Conservation (phyloP, 2,797 vertebrate species). For the Clarias laeviceps region DNA sequence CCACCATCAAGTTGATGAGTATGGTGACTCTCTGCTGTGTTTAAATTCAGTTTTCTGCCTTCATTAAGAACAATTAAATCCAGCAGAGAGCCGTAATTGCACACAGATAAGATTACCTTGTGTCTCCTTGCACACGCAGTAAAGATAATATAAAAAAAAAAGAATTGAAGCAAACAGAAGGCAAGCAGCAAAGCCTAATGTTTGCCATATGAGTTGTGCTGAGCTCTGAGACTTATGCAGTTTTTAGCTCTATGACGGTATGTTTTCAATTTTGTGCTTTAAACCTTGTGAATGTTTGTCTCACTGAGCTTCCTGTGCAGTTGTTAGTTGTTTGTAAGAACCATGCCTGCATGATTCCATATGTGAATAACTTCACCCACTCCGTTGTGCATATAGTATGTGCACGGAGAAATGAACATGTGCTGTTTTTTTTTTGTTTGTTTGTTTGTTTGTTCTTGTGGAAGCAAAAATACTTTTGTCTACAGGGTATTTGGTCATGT, state of each 20-base stretch:
- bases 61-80: slow-evolving; percentile 55
- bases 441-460: not conserved
- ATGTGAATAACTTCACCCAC: not conserved
- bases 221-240: slow-evolving; percentile 18
- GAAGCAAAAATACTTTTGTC: not conserved
- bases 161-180: slow-evolving; percentile 27
- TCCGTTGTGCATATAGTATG: not conserved
- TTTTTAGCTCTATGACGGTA: slow-evolving; percentile 14
- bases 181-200: slow-evolving; percentile 34
- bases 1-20: slow-evolving; percentile 9
- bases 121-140: slow-evolving; percentile 45
- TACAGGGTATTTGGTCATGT: not conserved
- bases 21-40: slow-evolving; percentile 43
- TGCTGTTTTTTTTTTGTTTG: not conserved
- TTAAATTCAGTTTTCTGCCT: slow-evolving; percentile 62
- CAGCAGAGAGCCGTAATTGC: slow-evolving; percentile 61
- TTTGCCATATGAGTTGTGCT: slow-evolving; percentile 20
- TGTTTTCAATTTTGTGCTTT: slow-evolving; percentile 35
- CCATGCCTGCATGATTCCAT: not conserved
- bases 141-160: slow-evolving; percentile 20
- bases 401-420: not conserved
- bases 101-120: slow-evolving; percentile 60
- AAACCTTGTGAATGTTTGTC: slow-evolving; percentile 9
- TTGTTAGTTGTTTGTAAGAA: slow-evolving; percentile 23
- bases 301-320: slow-evolving; percentile 27